Evolutionary conservation across 2,113 vertebrate species (phyloP).

Genomic region (Callospermophilus lateralis): DNA sequence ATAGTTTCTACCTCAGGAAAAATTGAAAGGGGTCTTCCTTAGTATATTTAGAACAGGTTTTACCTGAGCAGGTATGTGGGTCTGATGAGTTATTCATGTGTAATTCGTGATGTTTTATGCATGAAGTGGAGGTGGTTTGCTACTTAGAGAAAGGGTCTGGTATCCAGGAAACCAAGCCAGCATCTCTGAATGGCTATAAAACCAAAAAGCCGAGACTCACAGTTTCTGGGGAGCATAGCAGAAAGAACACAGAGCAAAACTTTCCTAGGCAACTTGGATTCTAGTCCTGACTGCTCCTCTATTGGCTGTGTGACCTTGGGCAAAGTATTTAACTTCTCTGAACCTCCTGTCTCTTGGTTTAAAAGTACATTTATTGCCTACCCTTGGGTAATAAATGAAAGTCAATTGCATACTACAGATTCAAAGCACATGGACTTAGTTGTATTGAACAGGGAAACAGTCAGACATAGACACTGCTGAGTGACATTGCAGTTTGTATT

Average conservation of each 20-base stretch:
- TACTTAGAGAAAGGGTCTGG: not conserved
- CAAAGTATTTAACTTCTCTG: constrained; percentile 8
- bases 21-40: not conserved
- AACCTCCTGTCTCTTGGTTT: not conserved
- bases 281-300: not conserved
- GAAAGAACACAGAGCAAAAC: not conserved
- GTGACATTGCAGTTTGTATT: not conserved
- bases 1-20: constrained; percentile 4
- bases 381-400: not conserved
- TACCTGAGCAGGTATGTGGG: not conserved
- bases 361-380: not conserved
- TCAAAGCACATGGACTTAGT: not conserved
- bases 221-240: not conserved
- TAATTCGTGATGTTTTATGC: constrained; percentile 14
- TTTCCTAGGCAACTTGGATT: not conserved
- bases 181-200: not conserved
- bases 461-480: not conserved
- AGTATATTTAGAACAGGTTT: not conserved
- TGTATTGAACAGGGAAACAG: not conserved
- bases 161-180: not conserved
- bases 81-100: not conserved
- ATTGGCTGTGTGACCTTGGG: not conserved
- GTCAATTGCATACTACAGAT: not conserved
- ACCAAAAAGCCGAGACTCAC: not conserved
- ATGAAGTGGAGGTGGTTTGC: not conserved